These are phyloP conservation scores for Tapirus indicus DNA, from an alignment of 2,797 vertebrate species.

Conservation along the genomic window DNA sequence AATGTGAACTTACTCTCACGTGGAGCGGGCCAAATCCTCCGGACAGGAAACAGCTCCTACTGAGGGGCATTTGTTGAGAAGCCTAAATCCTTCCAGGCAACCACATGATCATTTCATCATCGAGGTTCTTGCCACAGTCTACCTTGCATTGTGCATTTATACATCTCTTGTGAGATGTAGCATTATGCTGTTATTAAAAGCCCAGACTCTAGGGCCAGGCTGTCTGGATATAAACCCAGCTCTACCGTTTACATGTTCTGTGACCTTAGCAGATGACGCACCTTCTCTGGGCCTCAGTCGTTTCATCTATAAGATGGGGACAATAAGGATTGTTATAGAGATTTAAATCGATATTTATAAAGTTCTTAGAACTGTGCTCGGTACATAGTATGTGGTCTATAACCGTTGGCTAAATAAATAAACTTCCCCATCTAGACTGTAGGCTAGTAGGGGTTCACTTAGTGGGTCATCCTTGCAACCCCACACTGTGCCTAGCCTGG, in stretches of 20 bases:
- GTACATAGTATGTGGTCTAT: neutral
- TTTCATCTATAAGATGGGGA: conserved; percentile 21
- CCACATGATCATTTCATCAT: neutral
- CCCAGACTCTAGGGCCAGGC: neutral
- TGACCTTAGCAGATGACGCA: neutral
- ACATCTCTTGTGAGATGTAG: neutral
- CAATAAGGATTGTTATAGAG: neutral
- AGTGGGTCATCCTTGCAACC: neutral
- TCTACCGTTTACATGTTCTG: neutral
- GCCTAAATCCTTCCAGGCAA: neutral
- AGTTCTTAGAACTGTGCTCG: neutral
- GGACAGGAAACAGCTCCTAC: conserved; percentile 4
- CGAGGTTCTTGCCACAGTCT: neutral
- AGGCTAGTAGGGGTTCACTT: neutral
- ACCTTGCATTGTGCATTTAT: neutral
- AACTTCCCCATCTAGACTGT: neutral
- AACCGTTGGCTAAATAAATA: neutral
- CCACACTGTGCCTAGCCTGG: neutral
- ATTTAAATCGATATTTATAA: neutral
- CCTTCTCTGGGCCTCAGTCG: neutral
- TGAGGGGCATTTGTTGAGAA: neutral
- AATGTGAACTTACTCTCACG: neutral
- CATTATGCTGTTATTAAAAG: neutral
- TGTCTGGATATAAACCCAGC: neutral
- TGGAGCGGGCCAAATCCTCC: neutral